A percentile compares a stretch with the other conserved stretches of the same genome.
phyloP scores from a whole-genome alignment of 2,113 vertebrate genomes.

The Synodontis membranacea region DNA sequence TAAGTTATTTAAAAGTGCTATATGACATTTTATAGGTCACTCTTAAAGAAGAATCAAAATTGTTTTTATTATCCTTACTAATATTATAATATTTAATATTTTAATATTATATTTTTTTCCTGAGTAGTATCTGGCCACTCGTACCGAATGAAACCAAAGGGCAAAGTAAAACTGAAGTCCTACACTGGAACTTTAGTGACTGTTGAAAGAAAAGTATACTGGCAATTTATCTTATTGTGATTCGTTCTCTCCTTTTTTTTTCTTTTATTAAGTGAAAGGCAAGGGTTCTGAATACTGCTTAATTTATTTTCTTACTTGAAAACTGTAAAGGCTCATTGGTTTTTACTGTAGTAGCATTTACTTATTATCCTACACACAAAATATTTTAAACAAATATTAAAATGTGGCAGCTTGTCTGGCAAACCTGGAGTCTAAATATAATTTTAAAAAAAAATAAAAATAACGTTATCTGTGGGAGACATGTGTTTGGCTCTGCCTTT shows the following conservation, averaged over 20 bases:
- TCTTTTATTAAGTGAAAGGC: not conserved
- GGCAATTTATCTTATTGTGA: not conserved
- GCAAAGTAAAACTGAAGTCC: not conserved
- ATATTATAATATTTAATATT: too few relatives aligned
- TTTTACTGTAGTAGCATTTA: not conserved
- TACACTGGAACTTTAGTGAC: too few relatives aligned
- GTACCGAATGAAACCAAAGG: not conserved
- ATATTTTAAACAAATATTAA: too few relatives aligned
- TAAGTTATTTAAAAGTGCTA: not conserved
- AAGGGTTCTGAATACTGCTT: not conserved
- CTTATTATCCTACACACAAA: not conserved
- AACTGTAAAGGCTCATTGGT: not conserved
- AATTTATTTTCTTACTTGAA: not conserved
- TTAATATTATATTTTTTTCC: too few relatives aligned
- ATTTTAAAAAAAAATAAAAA: conserved; percentile 14
- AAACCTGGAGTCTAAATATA: not conserved
- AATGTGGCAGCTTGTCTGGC: not conserved
- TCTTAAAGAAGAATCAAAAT: not conserved
- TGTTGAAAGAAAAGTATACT: not conserved
- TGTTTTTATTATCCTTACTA: too few relatives aligned
- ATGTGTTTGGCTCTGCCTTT: not conserved
- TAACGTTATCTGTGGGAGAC: not conserved
- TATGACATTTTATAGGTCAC: too few relatives aligned
- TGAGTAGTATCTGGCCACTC: not conserved
- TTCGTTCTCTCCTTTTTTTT: not conserved